Evolutionary conservation across 2,797 vertebrate species (phyloP), one percentile per base, ranked within the genome.

Genomic region (Enoplosus armatus): DNA sequence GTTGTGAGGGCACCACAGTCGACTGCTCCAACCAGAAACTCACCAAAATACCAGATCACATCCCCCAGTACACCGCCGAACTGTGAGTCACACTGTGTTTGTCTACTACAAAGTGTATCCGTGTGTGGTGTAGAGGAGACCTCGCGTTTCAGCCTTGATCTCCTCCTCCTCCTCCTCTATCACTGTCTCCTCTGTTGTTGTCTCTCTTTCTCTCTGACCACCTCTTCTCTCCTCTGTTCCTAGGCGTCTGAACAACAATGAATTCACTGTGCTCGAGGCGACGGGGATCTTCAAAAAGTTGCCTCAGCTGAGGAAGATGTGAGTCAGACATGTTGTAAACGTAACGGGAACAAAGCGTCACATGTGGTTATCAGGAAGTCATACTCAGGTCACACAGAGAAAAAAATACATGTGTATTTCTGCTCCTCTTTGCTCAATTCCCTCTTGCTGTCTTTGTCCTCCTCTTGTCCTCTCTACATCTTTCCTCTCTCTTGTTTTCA

Each of bases 11-110:
- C 41, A 99, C 98, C 76, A 99, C 97, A 0, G 97, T 99, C 51
- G 98, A 99, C 87, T 99, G 98, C 93, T 98, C 98, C 91, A 99
- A 98, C 93, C 98, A 99, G 90, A 99, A 98, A 82, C 96, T 99
- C 89, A 96, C 87, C 92, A 98, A 96, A 94, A 97, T 99, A 90
- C 98, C 98, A 18, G 98, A 99, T 55, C 98, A 98, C 88, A 96
- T 99, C 79, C 98, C 98, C 15, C 98, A 98, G 79, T 99, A 99
- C 92, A 98, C 97, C 0, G 97, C 98, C 16, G 98, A 99, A 84
- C 93, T 99, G 98, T 99, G 95, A 98, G 98, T 97, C 84, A 72
- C 26, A 2, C 64, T 54, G 26, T 60, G 41, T 58, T 76, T 24
- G 27, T 59, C 31, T 41, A 15, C 41, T 35, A 53, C 58, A 87